Base-by-base conservation (phyloP, 2,113 vertebrate genomes). In the Scolopax mira region DNA sequence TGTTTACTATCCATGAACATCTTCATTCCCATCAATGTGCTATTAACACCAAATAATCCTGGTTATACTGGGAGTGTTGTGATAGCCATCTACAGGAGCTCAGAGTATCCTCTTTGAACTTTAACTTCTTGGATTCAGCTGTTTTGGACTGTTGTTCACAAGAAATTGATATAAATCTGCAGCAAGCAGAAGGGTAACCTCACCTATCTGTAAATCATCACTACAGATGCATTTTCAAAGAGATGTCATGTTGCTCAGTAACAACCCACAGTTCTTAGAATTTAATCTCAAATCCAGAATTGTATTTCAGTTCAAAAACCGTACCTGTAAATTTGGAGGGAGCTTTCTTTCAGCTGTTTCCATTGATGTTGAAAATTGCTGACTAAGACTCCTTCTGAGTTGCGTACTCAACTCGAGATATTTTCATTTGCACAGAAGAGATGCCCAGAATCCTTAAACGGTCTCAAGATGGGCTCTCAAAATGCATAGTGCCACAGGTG, bases 211-310 rank as follows among this genome's bases (percentile, higher is more conserved):
- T 48, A 89, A 70, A 58, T 80, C 79, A 51, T 60, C 72, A 54
- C 30, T 39, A 71, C n/a, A 70, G 79, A 83, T 62, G 60, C 55
- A 81, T 92, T 92, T 96, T 85, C 83, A 97, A 57, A 85, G 69
- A 1, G 0, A 33, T 12, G n/a, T 9, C 2, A 3, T 44, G 66
- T 25, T 0, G 0, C 77, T 62, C 4, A 4, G 35, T 57, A 90
- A 73, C 41, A 73, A 25, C 46, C 25, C 55, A 58, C 72, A 74
- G 61, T 95, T 96, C 92, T 86, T 74, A 96, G 95, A 96, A 95
- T 84, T 83, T 74, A 24, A 58, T 70, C 85, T 93, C 67, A 78
- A 84, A 73, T 86, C 51, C 95, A 88, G 90, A 93, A 67, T 13
- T 77, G 35, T 78, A 49, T 73, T 74, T 85, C 57, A 51, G 64